Percentiles rank a stretch among this genome's conserved stretches.
Conservation (phyloP, 2,113 vertebrate species). For the Hyla sarda region DNA sequence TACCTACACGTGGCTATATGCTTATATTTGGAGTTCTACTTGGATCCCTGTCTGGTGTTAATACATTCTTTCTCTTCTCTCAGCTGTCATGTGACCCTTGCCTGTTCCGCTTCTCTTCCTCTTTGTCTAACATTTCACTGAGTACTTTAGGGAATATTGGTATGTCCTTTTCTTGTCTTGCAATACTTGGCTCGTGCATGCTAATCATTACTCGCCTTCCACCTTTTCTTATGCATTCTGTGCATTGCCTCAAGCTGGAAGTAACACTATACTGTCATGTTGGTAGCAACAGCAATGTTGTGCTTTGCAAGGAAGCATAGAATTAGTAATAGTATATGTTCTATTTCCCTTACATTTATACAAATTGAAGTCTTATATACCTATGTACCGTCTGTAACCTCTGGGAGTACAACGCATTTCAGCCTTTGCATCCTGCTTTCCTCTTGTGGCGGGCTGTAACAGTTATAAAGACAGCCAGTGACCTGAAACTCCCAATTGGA, state of each 20-base stretch:
- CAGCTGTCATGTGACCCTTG: constrained; percentile 84
- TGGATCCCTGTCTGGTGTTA: not conserved
- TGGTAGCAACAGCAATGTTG: not conserved
- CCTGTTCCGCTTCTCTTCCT: constrained; percentile 84
- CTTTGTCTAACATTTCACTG: constrained; percentile 90
- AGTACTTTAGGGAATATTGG: constrained; percentile 86
- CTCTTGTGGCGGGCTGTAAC: constrained; percentile 14
- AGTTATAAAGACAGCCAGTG: constrained; percentile 36
- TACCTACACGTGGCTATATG: not conserved
- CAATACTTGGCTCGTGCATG: constrained; percentile 57
- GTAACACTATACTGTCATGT: not conserved
- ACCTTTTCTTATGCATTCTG: constrained; percentile 6
- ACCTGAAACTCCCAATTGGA: constrained; percentile 28
- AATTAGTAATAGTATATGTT: not conserved
- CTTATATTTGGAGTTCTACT: not conserved
- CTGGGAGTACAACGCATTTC: not conserved
- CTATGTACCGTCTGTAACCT: not conserved
- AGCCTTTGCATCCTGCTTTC: not conserved
- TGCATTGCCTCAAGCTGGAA: constrained; percentile 16
- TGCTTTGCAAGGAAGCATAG: not conserved
- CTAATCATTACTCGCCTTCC: constrained; percentile 19
- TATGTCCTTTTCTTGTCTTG: constrained; percentile 79
- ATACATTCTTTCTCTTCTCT: constrained; percentile 66
- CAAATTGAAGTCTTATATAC: not conserved
- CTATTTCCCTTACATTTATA: not conserved